Conservation (phyloP, 2,797 vertebrate species). For the Sebastiscus albofasciatus region DNA sequence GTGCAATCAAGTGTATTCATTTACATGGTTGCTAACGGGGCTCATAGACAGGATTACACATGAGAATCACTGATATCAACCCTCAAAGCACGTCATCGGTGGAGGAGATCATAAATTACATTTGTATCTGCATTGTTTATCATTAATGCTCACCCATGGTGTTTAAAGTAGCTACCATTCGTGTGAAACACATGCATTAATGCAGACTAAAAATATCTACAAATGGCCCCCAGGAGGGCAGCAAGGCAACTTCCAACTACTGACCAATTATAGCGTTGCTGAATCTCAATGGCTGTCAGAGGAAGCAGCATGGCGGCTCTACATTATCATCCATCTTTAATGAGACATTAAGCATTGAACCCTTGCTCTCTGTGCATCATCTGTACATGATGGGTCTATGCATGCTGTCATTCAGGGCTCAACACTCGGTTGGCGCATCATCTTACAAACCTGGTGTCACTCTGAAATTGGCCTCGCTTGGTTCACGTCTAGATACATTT, state of each 20-base stretch:
- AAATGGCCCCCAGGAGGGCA: conserved; percentile 22
- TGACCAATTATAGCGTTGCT: conserved; percentile 48
- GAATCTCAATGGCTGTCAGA: conserved; percentile 50
- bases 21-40: neutral
- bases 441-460: conserved; percentile 59
- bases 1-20: neutral
- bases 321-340: conserved; percentile 76
- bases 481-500: conserved; percentile 53
- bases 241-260: conserved; percentile 19
- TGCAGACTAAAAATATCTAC: conserved; percentile 11
- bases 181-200: neutral
- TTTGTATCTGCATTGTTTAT: neutral
- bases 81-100: neutral
- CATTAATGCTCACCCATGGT: neutral
- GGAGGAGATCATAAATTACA: neutral
- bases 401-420: conserved; percentile 58
- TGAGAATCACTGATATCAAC: neutral
- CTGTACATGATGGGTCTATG: conserved; percentile 71
- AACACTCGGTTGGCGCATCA: conserved; percentile 29
- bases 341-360: conserved; percentile 57
- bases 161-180: neutral
- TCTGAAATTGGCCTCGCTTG: conserved; percentile 46
- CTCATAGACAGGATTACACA: neutral
- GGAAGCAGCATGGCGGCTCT: conserved; percentile 38
- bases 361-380: conserved; percentile 60